Evolutionary conservation across 2,113 vertebrate genomes (phyloP), one percentile per base, ranked within the genome.

Genomic region (Raja brachyura): DNA sequence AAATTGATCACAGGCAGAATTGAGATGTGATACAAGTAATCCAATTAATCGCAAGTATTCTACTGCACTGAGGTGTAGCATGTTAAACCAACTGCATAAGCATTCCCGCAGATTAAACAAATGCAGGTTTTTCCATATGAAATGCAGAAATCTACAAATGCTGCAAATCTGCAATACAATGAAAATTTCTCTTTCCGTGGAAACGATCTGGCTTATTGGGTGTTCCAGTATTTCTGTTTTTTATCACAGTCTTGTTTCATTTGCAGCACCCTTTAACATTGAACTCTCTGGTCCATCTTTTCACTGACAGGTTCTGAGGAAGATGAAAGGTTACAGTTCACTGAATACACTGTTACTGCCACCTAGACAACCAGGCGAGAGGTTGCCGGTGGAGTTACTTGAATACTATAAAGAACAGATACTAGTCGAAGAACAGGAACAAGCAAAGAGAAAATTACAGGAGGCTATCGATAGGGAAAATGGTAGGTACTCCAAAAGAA

Each of bases 321-420:
- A 92, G 88, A 93, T 97, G 93, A 96, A 96, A 93, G 97, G 96
- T 48, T 98, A 97, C 0, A 94, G 97, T 81, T 93, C 95, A 66
- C 95, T 95, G 61, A 96, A 97, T 48, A 94, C 93, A 0, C 94
- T 99, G 75, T 93, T 98, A 93, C 95, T 99, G 93, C 98, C 98
- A 1, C 96, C 96, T 0, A 97, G 97, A 0, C n/a, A 77, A 0
- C 95, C 97, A 0, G 98, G 98, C 3, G 97, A 97, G 93, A 95
- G 94, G 74, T 96, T 99, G 70, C 97, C 98, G 2, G 74, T 93
- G 0, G 98, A 99, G 93, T 75, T 99, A 39, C 94, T 97, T 0
- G 96, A 98, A 0, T 96, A 96, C 94, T 97, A 95, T 93, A 95
- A 96, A 93, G 96, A 97, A 20, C 74, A 95, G 93, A 95, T 94